These are phyloP conservation scores for Campylomormyrus numenius DNA, from an alignment of 2,113 vertebrate species.

Conservation along the genomic window DNA sequence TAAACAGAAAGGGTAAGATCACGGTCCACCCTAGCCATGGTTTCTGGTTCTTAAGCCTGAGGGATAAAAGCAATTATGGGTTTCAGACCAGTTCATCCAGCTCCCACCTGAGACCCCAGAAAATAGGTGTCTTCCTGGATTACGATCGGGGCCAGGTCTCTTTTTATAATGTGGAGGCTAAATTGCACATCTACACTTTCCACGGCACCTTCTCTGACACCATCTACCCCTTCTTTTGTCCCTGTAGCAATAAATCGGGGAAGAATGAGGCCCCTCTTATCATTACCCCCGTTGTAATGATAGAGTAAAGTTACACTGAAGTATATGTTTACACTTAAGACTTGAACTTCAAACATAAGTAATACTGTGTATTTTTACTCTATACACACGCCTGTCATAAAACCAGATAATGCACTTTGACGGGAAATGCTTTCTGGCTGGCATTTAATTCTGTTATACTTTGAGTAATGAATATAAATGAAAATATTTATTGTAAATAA, in stretches of 20 bases:
- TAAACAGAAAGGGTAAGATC: constrained; percentile 61
- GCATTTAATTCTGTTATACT: background rate
- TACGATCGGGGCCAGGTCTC: constrained; percentile 50
- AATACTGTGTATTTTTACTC: background rate
- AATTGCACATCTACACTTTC: background rate
- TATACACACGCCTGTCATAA: background rate
- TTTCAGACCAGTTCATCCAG: constrained; percentile 40
- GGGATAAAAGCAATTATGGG: constrained; percentile 51
- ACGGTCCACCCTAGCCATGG: constrained; percentile 54
- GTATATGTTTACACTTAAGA: background rate
- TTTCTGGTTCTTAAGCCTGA: constrained; percentile 63
- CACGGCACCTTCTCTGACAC: constrained; percentile 23
- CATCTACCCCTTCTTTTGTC: constrained; percentile 48
- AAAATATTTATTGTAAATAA: background rate
- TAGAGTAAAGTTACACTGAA: background rate
- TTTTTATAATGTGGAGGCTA: constrained; percentile 24
- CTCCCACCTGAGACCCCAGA: constrained; percentile 31
- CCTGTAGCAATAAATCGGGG: constrained; percentile 33
- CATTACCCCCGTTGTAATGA: constrained; percentile 25
- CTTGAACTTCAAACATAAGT: background rate
- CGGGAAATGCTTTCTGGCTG: background rate
- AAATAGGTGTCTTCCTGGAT: constrained; percentile 53
- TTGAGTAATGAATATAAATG: background rate
- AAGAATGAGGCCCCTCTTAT: constrained; percentile 25
- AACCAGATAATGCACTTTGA: background rate